Conservation (phyloP, 35 echinoderm and acorn worm genomes). For the Lytechinus variegatus region DNA sequence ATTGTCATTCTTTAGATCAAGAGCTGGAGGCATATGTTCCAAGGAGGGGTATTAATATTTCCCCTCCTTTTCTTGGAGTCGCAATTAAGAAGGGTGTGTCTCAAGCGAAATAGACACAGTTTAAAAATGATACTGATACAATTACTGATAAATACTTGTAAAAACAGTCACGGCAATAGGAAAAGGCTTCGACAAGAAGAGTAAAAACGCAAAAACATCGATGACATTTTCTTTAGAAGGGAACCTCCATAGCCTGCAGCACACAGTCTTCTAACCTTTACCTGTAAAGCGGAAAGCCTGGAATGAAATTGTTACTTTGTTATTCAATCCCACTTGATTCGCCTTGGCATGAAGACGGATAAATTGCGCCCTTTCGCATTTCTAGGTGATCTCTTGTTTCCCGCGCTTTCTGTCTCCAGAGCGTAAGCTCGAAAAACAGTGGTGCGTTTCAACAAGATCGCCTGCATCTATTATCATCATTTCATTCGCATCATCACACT, state of each 20-base stretch:
- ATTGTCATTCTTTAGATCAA: no score
- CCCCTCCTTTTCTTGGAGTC: no score
- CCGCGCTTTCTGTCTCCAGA: background rate
- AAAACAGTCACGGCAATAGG: no score
- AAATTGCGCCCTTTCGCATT: background rate
- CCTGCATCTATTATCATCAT: background rate
- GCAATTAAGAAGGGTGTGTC: no score
- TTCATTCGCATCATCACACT: background rate
- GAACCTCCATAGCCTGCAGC: background rate
- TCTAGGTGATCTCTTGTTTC: background rate
- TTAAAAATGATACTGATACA: no score
- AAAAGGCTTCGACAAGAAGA: no score
- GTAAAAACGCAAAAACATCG: no score
- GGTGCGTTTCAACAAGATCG: background rate
- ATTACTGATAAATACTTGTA: no score
- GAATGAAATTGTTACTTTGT: conserved; percentile 6
- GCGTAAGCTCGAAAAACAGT: background rate
- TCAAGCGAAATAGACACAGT: no score
- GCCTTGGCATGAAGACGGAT: background rate
- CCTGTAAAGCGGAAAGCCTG: background rate
- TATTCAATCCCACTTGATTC: background rate
- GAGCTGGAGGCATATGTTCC: no score
- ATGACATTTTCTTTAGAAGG: no score
- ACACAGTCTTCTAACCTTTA: background rate
- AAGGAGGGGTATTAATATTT: no score